These are phyloP conservation scores for Pseudorasbora parva DNA, from an alignment of 2,113 vertebrate genomes.

Conservation along the genomic window DNA sequence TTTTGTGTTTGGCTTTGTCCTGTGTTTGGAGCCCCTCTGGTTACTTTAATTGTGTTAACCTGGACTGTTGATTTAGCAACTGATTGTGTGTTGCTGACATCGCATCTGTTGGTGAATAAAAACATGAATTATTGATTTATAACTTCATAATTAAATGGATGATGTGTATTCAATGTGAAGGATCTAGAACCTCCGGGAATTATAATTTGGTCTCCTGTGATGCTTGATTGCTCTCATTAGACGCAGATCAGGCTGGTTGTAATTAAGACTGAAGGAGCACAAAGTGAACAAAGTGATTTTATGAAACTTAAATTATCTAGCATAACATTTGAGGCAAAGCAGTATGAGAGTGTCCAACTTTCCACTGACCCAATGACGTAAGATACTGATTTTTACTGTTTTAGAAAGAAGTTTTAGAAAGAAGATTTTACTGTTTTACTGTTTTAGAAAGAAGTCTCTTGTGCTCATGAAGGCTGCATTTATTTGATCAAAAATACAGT, in stretches of 20 bases:
- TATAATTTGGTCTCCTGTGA: background rate
- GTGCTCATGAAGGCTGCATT: no score
- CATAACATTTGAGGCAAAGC: background rate
- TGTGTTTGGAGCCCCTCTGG: background rate
- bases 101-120: constrained; percentile 19
- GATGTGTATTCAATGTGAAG: background rate
- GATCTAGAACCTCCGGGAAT: constrained; percentile 3
- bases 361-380: no score
- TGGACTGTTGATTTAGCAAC: constrained; percentile 13
- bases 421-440: no score
- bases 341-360: no score
- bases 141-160: constrained; percentile 10
- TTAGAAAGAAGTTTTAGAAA: no score
- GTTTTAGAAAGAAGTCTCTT: no score
- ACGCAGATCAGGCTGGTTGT: constrained; percentile 12
- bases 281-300: background rate
- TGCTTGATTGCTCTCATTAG: constrained; percentile 19
- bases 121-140: constrained; percentile 33
- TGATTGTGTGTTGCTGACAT: constrained; percentile 12
- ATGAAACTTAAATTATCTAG: background rate
- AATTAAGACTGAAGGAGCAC: background rate
- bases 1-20: background rate
- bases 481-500: no score
- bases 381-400: no score
- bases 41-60: background rate